phyloP scores from a whole-genome alignment of 2,797 vertebrate species.

The Lophotriccus pileatus region DNA sequence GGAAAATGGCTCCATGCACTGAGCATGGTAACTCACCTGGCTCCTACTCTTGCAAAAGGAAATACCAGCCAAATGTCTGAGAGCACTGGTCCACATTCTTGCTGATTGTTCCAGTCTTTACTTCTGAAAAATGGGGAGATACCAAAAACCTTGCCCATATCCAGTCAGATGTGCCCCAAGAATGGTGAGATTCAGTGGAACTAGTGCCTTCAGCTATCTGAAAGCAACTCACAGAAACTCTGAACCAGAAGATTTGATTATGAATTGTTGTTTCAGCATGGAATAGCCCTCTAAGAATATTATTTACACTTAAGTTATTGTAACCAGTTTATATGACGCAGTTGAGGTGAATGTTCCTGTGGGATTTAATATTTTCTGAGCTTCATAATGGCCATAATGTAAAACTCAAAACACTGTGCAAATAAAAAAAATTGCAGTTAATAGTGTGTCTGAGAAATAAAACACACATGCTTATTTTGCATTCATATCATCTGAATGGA shows the following conservation, averaged over 20 bases:
- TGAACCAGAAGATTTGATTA: background rate
- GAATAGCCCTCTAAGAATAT: background rate
- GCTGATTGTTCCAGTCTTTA: background rate
- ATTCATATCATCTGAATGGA: background rate
- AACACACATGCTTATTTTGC: background rate
- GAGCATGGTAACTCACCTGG: background rate
- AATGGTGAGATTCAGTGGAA: background rate
- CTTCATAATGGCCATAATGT: background rate
- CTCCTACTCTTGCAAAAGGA: background rate
- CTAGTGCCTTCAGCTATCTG: background rate
- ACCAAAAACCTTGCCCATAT: background rate
- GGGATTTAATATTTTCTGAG: background rate
- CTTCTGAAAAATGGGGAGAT: background rate
- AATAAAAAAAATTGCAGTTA: background rate
- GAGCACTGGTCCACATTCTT: accelerated
- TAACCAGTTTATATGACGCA: background rate
- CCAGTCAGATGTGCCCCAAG: background rate
- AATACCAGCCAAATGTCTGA: background rate
- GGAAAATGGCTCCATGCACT: background rate
- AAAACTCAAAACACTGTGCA: background rate
- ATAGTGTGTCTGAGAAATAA: background rate
- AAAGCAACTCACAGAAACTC: background rate
- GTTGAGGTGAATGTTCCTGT: background rate
- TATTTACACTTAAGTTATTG: background rate
- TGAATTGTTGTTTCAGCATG: background rate